Percentiles rank a stretch among this genome's conserved stretches.
These are phyloP conservation scores for Heliconius aoede DNA, from an alignment of 2,888 invertebrate genomes.

Conservation along the genomic window DNA sequence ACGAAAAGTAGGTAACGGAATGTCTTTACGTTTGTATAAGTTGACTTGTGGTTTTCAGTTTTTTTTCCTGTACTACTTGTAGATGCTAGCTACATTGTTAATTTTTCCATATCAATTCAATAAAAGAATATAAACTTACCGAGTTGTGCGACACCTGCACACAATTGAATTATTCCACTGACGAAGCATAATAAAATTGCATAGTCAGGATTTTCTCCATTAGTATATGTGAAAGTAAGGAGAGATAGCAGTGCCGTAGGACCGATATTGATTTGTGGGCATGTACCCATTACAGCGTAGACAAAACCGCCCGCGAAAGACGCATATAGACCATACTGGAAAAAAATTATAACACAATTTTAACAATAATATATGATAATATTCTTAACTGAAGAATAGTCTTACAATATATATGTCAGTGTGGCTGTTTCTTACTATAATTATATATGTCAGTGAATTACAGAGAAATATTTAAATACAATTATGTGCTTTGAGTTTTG, in stretches of 20 bases:
- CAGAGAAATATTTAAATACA: no score
- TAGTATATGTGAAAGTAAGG: conserved; percentile 87
- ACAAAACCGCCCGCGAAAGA: conserved; percentile 90
- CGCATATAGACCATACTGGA: conserved; percentile 92
- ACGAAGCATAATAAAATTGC: conserved; percentile 87
- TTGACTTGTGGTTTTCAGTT: no score
- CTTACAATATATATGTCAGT: no score
- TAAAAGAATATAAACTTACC: conserved; percentile 72
- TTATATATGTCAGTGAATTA: no score
- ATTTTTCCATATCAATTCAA: neutral
- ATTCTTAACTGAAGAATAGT: no score
- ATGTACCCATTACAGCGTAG: conserved; percentile 90
- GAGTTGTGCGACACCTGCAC: conserved; percentile 86
- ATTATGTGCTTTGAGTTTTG: no score
- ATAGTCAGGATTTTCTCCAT: conserved; percentile 83
- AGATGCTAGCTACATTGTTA: no score
- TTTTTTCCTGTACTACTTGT: no score
- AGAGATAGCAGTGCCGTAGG: conserved; percentile 91
- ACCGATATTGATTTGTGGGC: conserved; percentile 85
- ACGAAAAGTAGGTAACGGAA: no score
- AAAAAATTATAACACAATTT: conserved; percentile 37
- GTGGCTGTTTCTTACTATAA: no score
- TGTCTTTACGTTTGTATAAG: no score
- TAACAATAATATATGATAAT: neutral
- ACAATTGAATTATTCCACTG: conserved; percentile 85